These are phyloP conservation scores for Acrobasis consociella DNA, from an alignment of 2,888 invertebrate species.

Conservation along the genomic window DNA sequence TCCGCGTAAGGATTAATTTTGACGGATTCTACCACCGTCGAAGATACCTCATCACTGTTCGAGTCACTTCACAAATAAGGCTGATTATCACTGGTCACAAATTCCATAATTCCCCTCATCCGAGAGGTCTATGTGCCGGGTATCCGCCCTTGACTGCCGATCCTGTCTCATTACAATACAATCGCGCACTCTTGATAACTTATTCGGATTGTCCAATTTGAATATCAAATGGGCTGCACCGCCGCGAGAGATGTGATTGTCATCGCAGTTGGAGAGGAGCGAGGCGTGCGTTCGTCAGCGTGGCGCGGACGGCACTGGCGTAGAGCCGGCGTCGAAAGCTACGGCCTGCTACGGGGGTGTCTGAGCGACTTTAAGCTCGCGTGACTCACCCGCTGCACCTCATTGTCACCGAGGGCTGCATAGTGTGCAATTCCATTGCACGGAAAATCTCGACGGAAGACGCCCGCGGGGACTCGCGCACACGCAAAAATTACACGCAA, in stretches of 20 bases:
- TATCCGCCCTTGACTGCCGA: constrained; percentile 37
- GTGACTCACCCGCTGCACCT: constrained; percentile 46
- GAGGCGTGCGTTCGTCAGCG: constrained; percentile 54
- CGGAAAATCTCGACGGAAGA: constrained; percentile 44
- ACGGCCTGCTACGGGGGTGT: constrained; percentile 70
- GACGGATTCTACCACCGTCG: constrained; percentile 51
- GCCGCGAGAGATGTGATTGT: constrained; percentile 51
- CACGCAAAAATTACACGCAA: constrained; percentile 58
- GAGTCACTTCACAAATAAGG: constrained; percentile 58
- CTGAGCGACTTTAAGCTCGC: constrained; percentile 61
- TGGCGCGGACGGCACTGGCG: constrained; percentile 60
- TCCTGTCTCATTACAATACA: constrained; percentile 59
- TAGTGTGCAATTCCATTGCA: constrained; percentile 36
- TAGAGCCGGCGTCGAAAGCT: constrained; percentile 48
- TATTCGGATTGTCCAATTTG: constrained; percentile 59
- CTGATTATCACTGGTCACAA: constrained; percentile 47
- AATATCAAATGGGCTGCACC: constrained; percentile 56
- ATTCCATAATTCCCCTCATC: constrained; percentile 48
- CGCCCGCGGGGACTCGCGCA: constrained; percentile 25
- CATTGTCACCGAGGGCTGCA: constrained; percentile 27
- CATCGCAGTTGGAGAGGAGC: constrained; percentile 41
- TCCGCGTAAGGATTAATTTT: constrained; percentile 78
- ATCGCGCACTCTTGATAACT: constrained; percentile 52
- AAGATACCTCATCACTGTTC: constrained; percentile 58
- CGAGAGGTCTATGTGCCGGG: constrained; percentile 36